Base-by-base conservation (phyloP, 2,888 invertebrate genomes). In the Gastracanthus pulcherrimus region DNA sequence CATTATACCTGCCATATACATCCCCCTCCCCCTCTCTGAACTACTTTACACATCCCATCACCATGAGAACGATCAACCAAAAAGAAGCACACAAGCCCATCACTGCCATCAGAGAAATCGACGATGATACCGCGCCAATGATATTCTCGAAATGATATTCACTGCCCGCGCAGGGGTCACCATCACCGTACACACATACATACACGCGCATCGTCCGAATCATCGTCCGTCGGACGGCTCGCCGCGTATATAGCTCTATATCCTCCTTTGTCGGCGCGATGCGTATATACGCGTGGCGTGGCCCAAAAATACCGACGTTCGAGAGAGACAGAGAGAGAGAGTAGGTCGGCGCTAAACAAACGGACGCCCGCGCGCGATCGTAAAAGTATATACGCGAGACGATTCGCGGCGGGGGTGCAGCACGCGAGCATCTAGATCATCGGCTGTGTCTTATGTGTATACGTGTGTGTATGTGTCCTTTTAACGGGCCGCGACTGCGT, bases 341-440 rank as follows among this genome's bases (percentile, higher is more conserved):
- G 58, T 58, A 58, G 71, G 58, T 55, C 71, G 71, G 9, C 34
- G 41, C 38, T 69, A 69, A 69, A 69, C 69, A 69, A 67, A 69
- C 41, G 55, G 23, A 19, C 48, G 67, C 67, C 11, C 16, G 3
- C 26, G n/a, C 29, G 19, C 7, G 55, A 11, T 45, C 23, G 23
- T 55, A 55, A 55, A 55, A 19, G 26, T 23, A 9, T n/a, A n/a
- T n/a, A n/a, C n/a, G n/a, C n/a, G n/a, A n/a, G n/a, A n/a, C 29
- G 41, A 41, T 69, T 45, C 69, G 69, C 38, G 55, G 69, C 69
- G 69, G 51, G 69, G 67, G 64, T 64, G 36, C 29, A 36, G 6
- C 26, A 23, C 23, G 2, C 11, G 26, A 36, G 66, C 36, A 51
- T 55, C 55, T 51, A 31, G 31, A 48, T 45, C 29, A 55, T 36